Evolutionary conservation across 2,888 invertebrate genomes (phyloP).

Genomic region (Tricholauxania praeusta): DNA sequence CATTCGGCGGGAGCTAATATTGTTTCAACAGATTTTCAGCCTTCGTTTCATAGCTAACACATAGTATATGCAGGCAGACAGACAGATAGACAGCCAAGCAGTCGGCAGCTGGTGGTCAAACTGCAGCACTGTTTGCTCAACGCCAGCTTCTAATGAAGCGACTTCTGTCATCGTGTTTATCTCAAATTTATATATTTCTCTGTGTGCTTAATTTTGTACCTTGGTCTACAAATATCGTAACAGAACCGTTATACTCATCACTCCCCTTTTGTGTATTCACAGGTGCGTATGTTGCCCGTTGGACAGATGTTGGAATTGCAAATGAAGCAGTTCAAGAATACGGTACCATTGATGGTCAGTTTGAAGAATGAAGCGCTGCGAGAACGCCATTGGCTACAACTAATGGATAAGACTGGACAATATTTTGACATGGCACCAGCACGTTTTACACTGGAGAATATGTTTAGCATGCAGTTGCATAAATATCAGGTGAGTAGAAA

Average conservation of each 20-base stretch:
- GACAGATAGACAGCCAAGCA: neutral
- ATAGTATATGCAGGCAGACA: neutral
- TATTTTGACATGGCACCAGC: constrained; percentile 90
- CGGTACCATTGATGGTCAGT: constrained; percentile 90
- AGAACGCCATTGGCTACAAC: constrained; percentile 89
- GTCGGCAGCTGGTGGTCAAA: no score
- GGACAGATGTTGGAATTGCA: constrained; percentile 81
- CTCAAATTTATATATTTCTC: neutral
- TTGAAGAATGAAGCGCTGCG: constrained; percentile 91
- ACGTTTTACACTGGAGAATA: constrained; percentile 90
- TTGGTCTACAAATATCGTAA: no score
- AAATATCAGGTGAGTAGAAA: constrained; percentile 74
- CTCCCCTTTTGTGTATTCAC: constrained; percentile 8
- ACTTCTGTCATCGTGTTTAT: neutral
- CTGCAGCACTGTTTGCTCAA: neutral
- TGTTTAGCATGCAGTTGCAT: constrained; percentile 93
- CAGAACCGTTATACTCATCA: neutral
- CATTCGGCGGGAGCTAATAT: constrained; percentile 51
- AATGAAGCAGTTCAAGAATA: constrained; percentile 89
- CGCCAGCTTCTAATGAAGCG: constrained; percentile 14
- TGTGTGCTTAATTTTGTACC: neutral
- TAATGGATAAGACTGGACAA: constrained; percentile 87
- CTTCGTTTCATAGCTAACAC: neutral
- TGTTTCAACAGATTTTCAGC: constrained; percentile 58
- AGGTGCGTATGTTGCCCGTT: constrained; percentile 71